Percentiles rank a stretch among this genome's conserved stretches.
Evolutionary conservation across 2,797 vertebrate species (phyloP).

Genomic region (Pangasius sanitwongsei): DNA sequence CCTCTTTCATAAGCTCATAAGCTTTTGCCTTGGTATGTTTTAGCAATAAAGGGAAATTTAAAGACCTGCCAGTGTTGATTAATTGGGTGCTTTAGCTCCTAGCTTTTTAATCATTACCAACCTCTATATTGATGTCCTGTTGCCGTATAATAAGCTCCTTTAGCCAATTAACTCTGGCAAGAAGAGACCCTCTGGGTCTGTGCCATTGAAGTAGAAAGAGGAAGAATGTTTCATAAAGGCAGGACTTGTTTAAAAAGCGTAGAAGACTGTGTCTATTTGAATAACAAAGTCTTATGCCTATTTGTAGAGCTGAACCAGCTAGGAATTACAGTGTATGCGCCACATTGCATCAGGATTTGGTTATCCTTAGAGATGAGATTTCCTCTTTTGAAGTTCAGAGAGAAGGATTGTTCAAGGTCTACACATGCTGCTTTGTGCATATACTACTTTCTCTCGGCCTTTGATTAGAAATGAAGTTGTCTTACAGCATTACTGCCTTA

Average conservation of each 20-base stretch:
- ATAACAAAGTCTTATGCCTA: conserved; percentile 26
- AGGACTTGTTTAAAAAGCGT: conserved; percentile 25
- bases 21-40: conserved; percentile 29
- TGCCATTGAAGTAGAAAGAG: conserved; percentile 35
- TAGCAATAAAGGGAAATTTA: conserved; percentile 37
- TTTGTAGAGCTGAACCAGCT: conserved; percentile 5
- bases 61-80: conserved; percentile 49
- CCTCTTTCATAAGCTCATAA: conserved; percentile 2
- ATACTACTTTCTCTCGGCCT: not conserved
- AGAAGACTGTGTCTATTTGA: conserved; percentile 33
- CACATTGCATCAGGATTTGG: conserved; percentile 45
- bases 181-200: conserved; percentile 47
- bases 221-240: conserved; percentile 33
- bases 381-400: conserved; percentile 39
- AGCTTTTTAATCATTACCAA: conserved; percentile 50
- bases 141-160: conserved; percentile 60
- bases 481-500: conserved; percentile 10
- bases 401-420: conserved; percentile 15
- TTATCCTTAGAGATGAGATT: conserved; percentile 22
- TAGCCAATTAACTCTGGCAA: conserved; percentile 69
- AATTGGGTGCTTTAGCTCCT: conserved; percentile 47
- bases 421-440: conserved; percentile 24
- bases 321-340: conserved; percentile 20
- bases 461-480: conserved; percentile 4
- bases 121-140: conserved; percentile 67